Evolutionary conservation across 2,797 vertebrate genomes (phyloP).

Genomic region (Silurus aristotelis): DNA sequence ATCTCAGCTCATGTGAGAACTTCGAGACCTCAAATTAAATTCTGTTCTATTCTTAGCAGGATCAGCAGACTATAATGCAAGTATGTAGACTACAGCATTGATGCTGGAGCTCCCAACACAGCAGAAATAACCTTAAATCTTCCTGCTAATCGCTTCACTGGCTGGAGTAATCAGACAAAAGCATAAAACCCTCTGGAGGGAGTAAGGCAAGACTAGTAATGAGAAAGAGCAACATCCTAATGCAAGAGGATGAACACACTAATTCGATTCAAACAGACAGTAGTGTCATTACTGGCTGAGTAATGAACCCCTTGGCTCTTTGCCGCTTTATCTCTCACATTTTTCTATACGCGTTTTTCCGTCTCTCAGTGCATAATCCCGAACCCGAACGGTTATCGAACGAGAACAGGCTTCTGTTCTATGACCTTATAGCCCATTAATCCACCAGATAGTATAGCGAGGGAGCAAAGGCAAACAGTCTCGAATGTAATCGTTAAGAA

Average conservation of each 20-base stretch:
- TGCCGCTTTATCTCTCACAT: constrained; percentile 7
- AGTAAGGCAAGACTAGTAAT: constrained; percentile 38
- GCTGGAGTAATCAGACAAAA: constrained; percentile 44
- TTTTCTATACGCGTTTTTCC: constrained; percentile 20
- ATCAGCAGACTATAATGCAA: constrained; percentile 45
- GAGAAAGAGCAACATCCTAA: constrained; percentile 41
- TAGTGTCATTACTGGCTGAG: constrained; percentile 28
- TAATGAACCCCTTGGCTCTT: constrained; percentile 30
- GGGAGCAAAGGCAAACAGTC: constrained; percentile 19
- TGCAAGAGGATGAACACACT: constrained; percentile 27
- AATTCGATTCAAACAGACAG: constrained; percentile 37
- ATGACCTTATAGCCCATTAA: constrained; percentile 47
- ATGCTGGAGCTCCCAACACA: constrained; percentile 27
- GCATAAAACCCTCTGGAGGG: constrained; percentile 26
- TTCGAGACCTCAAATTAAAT: constrained; percentile 46
- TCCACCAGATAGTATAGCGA: constrained; percentile 36
- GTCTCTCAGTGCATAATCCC: constrained; percentile 26
- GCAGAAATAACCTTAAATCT: constrained; percentile 49
- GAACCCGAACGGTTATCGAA: constrained; percentile 32
- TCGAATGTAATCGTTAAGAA: constrained; percentile 36
- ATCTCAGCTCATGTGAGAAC: constrained; percentile 25
- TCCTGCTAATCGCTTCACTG: constrained; percentile 38
- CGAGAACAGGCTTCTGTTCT: constrained; percentile 20
- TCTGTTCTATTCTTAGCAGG: constrained; percentile 40
- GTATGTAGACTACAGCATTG: constrained; percentile 27